These are phyloP conservation scores for Pterocles burchelli DNA, from an alignment of 2,113 vertebrate genomes.

Conservation along the genomic window DNA sequence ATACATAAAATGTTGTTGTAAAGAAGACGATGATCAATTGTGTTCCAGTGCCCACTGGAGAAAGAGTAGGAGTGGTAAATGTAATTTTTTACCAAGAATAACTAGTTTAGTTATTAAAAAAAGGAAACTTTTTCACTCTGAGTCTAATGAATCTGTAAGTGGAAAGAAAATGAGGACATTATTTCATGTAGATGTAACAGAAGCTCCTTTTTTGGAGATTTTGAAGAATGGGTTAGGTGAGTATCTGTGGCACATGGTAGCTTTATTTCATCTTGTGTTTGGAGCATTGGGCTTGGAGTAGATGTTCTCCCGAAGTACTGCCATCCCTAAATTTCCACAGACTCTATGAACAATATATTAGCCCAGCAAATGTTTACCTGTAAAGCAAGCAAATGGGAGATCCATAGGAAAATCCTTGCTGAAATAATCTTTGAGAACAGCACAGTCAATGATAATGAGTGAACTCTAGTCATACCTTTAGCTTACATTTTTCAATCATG, in stretches of 20 bases:
- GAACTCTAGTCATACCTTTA: neutral
- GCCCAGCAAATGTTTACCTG: neutral
- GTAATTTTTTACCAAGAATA: neutral
- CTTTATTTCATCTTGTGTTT: neutral
- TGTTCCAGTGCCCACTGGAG: neutral
- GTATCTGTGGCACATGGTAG: neutral
- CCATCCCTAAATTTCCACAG: neutral
- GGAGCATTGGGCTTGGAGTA: neutral
- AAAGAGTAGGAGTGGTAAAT: neutral
- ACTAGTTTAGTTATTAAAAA: neutral
- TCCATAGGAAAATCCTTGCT: neutral
- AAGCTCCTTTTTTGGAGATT: neutral
- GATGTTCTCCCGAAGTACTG: neutral
- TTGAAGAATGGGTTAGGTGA: neutral
- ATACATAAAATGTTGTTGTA: conserved; percentile 21
- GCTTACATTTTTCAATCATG: neutral
- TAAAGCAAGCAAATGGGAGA: neutral
- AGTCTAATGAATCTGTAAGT: neutral
- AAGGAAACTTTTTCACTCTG: neutral
- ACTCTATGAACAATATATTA: neutral
- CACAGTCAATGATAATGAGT: neutral
- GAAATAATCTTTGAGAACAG: neutral
- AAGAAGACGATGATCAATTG: conserved; percentile 29
- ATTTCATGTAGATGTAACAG: neutral
- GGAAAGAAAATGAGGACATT: neutral